A percentile compares a stretch with the other conserved stretches of the same genome.
Conservation (phyloP, 2,113 vertebrate species). For the Ptychochromis oligacanthus region DNA sequence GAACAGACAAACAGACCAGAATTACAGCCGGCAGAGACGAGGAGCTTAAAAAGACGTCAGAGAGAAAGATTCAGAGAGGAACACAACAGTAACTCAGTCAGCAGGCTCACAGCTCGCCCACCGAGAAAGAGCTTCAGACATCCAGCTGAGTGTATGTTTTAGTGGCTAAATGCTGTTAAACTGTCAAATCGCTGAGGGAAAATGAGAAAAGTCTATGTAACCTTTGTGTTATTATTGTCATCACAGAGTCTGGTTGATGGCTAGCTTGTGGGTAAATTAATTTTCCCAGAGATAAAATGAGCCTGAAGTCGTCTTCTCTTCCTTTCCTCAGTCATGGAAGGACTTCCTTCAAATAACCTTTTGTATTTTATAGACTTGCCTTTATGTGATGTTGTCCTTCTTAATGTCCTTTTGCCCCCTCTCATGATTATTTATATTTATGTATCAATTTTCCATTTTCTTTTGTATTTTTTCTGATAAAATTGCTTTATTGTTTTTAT, state of each 20-base stretch:
- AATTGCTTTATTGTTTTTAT: neutral
- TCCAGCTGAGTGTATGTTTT: neutral
- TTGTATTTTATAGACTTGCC: fast-evolving
- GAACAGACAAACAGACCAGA: neutral
- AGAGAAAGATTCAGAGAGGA: too few relatives aligned
- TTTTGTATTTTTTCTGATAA: neutral
- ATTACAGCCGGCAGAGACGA: neutral
- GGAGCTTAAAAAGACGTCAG: neutral
- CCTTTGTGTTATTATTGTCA: too few relatives aligned
- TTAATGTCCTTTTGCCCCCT: too few relatives aligned
- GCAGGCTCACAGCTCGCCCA: neutral
- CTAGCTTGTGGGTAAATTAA: too few relatives aligned
- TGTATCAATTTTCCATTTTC: neutral
- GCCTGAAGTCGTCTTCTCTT: too few relatives aligned
- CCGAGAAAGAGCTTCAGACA: neutral
- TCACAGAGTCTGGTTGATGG: neutral
- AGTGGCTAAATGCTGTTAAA: neutral
- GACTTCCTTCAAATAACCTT: too few relatives aligned
- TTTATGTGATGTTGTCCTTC: neutral
- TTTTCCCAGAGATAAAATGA: too few relatives aligned
- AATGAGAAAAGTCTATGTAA: too few relatives aligned
- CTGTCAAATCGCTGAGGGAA: too few relatives aligned
- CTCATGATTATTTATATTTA: neutral
- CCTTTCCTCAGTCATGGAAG: too few relatives aligned
- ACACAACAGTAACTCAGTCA: neutral